Conservation (phyloP, 2,797 vertebrate genomes). For the Catharus ustulatus region DNA sequence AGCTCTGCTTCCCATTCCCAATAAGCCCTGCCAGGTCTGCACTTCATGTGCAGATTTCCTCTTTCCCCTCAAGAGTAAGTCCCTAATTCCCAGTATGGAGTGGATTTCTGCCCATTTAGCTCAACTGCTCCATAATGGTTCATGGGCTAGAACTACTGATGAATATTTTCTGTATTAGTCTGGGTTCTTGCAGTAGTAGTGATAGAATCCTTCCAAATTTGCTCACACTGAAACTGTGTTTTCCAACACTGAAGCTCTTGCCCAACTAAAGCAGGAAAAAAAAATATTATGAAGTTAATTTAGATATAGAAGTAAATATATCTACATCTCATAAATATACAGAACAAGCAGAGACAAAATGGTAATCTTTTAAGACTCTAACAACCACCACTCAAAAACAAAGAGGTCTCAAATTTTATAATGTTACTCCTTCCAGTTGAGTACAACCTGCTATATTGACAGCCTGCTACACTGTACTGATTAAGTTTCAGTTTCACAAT, state of each 20-base stretch:
- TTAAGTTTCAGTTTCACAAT: background rate
- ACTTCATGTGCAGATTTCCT: background rate
- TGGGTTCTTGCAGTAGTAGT: background rate
- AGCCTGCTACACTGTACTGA: background rate
- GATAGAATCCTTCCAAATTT: background rate
- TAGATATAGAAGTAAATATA: background rate
- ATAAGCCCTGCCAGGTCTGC: background rate
- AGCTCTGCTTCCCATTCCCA: background rate
- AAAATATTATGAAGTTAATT: background rate
- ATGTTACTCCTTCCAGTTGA: background rate
- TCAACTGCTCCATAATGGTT: background rate
- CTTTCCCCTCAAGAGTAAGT: background rate
- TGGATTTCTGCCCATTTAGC: background rate
- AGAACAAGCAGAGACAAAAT: background rate
- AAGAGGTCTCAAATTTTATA: background rate
- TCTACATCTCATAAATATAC: background rate
- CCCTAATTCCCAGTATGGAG: background rate
- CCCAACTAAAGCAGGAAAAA: background rate
- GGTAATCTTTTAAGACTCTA: background rate
- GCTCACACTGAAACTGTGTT: background rate
- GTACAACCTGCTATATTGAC: background rate
- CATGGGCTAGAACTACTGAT: background rate
- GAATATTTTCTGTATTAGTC: background rate
- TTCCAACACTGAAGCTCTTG: background rate
- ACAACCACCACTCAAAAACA: background rate